Evolutionary conservation across 2,113 vertebrate species (phyloP).

Genomic region (Aegotheles bennettii): DNA sequence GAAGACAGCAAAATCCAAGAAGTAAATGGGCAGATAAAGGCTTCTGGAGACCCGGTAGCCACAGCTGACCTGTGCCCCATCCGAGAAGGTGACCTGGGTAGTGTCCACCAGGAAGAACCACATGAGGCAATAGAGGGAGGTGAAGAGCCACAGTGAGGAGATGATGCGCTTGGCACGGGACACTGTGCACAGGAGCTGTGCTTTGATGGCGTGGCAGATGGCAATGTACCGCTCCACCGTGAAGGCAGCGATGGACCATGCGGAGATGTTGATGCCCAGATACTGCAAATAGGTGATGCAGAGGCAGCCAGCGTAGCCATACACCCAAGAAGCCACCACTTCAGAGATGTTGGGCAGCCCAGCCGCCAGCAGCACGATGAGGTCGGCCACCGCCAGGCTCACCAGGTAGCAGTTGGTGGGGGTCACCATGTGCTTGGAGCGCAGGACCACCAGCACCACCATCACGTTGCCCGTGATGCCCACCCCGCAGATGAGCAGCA

Average conservation of each 20-base stretch:
- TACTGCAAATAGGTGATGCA: slow-evolving; percentile 88
- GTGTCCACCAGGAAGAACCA: slow-evolving; percentile 90
- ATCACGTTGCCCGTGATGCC: slow-evolving; percentile 83
- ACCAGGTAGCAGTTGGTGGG: slow-evolving; percentile 88
- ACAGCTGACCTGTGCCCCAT: slow-evolving; percentile 78
- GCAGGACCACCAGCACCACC: slow-evolving; percentile 84
- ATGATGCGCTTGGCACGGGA: slow-evolving; percentile 84
- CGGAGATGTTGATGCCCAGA: slow-evolving; percentile 84
- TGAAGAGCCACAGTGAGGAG: slow-evolving; percentile 80
- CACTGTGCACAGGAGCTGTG: slow-evolving; percentile 81
- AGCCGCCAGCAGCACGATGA: slow-evolving; percentile 81
- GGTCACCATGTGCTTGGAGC: slow-evolving; percentile 84
- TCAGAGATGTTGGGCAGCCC: slow-evolving; percentile 83
- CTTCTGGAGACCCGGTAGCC: slow-evolving; percentile 81
- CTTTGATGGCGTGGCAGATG: slow-evolving; percentile 83
- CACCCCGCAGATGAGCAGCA: slow-evolving; percentile 80
- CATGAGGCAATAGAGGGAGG: slow-evolving; percentile 81
- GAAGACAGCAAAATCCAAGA: slow-evolving; percentile 84
- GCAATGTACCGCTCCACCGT: slow-evolving; percentile 85
- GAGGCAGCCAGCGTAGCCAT: slow-evolving; percentile 80
- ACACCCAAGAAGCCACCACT: slow-evolving; percentile 80
- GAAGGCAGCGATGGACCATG: slow-evolving; percentile 84
- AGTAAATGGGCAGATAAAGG: slow-evolving; percentile 86
- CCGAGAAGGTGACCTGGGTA: slow-evolving; percentile 71
- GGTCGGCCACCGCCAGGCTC: slow-evolving; percentile 82